These are phyloP conservation scores for Imbricaverruca yamaguchii DNA, from an alignment of 2,888 invertebrate genomes.

Conservation along the genomic window DNA sequence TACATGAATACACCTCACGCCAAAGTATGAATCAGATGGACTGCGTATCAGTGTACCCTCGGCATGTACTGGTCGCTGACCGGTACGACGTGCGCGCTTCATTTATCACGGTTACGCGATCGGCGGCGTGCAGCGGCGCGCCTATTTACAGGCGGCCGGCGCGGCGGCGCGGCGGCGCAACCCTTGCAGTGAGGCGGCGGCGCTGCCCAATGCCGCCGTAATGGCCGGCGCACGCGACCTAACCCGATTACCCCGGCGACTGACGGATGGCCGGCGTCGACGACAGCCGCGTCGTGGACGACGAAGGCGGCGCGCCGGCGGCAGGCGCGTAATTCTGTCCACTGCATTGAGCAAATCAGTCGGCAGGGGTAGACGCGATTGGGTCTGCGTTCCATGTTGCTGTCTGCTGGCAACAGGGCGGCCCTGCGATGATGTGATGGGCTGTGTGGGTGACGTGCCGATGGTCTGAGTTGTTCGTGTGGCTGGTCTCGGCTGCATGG, in stretches of 20 bases:
- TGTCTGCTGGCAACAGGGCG: too few species aligned
- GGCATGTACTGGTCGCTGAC: not conserved
- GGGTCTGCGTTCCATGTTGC: too few species aligned
- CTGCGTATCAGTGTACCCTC: too few species aligned
- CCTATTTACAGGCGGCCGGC: not conserved
- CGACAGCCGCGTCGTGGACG: not conserved
- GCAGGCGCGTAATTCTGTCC: not conserved
- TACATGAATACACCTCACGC: too few species aligned
- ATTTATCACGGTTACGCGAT: slow-evolving; percentile 17
- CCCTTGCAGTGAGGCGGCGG: slow-evolving; percentile 7
- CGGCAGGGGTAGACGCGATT: not conserved
- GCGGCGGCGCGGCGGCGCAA: not conserved
- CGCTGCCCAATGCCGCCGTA: not conserved
- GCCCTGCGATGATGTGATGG: too few species aligned
- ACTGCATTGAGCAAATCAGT: slow-evolving; percentile 15
- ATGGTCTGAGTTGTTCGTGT: too few species aligned
- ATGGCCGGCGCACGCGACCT: not conserved
- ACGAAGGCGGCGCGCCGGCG: not conserved
- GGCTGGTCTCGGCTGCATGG: too few species aligned
- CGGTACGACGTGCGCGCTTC: not conserved
- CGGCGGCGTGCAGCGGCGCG: not conserved
- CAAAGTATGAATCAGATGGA: too few species aligned
- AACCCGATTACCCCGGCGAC: not conserved
- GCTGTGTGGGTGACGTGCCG: too few species aligned
- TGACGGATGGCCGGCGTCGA: slow-evolving; percentile 6